These are phyloP conservation scores for Xylophagus ater DNA, from an alignment of 2,888 invertebrate genomes.

Conservation along the genomic window DNA sequence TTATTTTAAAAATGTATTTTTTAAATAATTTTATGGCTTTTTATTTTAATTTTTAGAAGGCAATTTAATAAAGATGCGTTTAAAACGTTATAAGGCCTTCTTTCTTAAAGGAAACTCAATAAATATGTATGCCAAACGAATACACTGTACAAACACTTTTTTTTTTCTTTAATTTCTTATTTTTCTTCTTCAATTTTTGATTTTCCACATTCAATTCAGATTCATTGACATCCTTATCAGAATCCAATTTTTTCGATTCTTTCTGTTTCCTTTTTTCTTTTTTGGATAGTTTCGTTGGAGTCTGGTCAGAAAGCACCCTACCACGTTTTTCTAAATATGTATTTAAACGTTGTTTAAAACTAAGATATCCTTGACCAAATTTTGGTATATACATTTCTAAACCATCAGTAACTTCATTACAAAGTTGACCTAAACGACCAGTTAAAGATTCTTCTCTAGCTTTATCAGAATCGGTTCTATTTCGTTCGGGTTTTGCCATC, in stretches of 20 bases:
- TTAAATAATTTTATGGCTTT: background rate
- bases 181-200: constrained; percentile 31
- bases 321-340: constrained; percentile 43
- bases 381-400: constrained; percentile 75
- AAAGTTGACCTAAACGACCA: constrained; percentile 58
- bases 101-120: no score
- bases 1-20: background rate
- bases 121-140: no score
- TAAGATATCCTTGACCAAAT: constrained; percentile 69
- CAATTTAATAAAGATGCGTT: constrained; percentile 1
- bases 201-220: constrained; percentile 27
- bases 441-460: constrained; percentile 74
- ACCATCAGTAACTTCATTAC: constrained; percentile 86
- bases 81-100: constrained; percentile 6
- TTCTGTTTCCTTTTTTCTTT: constrained; percentile 43
- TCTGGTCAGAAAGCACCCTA: constrained; percentile 33
- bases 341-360: constrained; percentile 33
- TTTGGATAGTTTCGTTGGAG: constrained; percentile 34
- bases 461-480: constrained; percentile 77
- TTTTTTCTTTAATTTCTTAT: constrained; percentile 26
- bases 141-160: no score
- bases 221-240: constrained; percentile 43
- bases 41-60: background rate
- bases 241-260: constrained; percentile 45
- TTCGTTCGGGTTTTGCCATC: constrained; percentile 71